A percentile compares a stretch with the other conserved stretches of the same genome.
These are phyloP conservation scores for Poecilia latipinna DNA, from an alignment of 2,113 vertebrate genomes.

Conservation along the genomic window DNA sequence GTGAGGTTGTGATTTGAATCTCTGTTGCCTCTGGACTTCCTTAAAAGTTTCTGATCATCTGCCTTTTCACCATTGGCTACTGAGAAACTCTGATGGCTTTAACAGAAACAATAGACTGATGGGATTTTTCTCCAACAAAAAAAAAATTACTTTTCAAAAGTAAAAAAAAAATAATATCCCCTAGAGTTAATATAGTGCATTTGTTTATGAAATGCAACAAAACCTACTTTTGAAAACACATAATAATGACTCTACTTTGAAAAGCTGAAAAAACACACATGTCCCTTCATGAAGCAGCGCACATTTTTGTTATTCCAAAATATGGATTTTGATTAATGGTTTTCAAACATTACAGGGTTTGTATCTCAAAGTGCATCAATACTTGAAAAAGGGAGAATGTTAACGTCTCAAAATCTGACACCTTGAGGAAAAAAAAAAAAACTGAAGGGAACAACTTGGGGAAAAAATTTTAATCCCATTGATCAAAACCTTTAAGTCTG, in stretches of 20 bases:
- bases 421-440: slow-evolving; percentile 5
- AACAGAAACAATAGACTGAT: background rate
- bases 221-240: background rate
- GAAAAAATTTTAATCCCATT: slow-evolving; percentile 46
- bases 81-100: slow-evolving; percentile 5
- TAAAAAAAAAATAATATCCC: too few species aligned
- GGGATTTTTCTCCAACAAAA: background rate
- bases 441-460: slow-evolving; percentile 14
- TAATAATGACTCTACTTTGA: too few species aligned
- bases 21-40: slow-evolving; percentile 20
- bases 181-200: background rate
- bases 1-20: slow-evolving; percentile 56
- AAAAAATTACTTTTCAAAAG: background rate
- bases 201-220: background rate
- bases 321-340: background rate
- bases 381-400: background rate
- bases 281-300: too few species aligned
- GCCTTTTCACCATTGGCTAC: background rate
- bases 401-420: background rate
- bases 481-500: slow-evolving; percentile 70
- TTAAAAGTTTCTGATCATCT: slow-evolving; percentile 19
- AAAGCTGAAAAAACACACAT: background rate
- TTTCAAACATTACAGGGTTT: background rate
- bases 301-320: too few species aligned
- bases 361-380: background rate